A percentile compares a stretch with the other conserved stretches of the same genome.
Evolutionary conservation across 2,113 vertebrate species (phyloP).

Genomic region (Leuciscus idus): DNA sequence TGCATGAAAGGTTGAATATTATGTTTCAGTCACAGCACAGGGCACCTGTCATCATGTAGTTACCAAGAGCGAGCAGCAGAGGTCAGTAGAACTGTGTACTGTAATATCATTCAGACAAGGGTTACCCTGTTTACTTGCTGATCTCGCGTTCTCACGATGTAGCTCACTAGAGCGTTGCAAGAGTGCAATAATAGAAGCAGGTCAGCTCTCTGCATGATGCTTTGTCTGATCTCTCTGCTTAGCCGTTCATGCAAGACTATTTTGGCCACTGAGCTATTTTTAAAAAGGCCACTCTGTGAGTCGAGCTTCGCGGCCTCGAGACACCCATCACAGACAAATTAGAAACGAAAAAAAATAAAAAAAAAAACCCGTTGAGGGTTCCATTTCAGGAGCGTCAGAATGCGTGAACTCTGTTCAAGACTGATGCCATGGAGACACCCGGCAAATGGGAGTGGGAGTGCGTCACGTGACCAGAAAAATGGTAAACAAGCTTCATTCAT

Average conservation of each 20-base stretch:
- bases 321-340: constrained; percentile 61
- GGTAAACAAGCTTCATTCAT: constrained; percentile 82
- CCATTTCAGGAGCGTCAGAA: constrained; percentile 70
- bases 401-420: constrained; percentile 61
- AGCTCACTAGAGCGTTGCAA: constrained; percentile 64
- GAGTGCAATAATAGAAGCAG: constrained; percentile 62
- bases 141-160: constrained; percentile 55
- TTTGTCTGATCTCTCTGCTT: constrained; percentile 59
- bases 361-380: constrained; percentile 50
- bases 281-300: constrained; percentile 54
- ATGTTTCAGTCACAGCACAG: background rate
- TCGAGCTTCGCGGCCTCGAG: constrained; percentile 53
- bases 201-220: constrained; percentile 49
- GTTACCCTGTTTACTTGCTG: constrained; percentile 54
- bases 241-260: constrained; percentile 46
- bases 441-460: constrained; percentile 72
- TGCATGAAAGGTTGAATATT: background rate
- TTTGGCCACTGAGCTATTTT: constrained; percentile 36
- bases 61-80: constrained; percentile 62
- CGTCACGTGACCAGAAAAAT: constrained; percentile 74
- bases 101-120: background rate
- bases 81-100: constrained; percentile 59
- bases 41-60: background rate
- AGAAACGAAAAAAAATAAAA: background rate
- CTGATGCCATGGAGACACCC: constrained; percentile 75